Evolutionary conservation across 2,888 invertebrate species (phyloP).

Genomic region (Eumacrocentrus americanus): DNA sequence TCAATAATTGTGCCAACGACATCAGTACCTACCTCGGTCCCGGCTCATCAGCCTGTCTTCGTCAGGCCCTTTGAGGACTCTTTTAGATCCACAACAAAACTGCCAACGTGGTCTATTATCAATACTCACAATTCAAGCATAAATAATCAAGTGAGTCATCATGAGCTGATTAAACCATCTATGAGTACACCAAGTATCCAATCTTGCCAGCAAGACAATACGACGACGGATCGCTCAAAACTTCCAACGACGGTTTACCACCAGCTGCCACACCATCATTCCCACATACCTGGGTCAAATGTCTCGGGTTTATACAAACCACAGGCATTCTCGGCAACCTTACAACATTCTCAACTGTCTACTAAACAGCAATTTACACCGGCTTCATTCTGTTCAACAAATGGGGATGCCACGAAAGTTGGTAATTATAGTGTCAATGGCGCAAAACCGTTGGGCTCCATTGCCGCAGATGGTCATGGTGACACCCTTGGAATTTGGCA

Average conservation of each 20-base stretch:
- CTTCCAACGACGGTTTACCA: constrained; percentile 36
- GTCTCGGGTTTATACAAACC: constrained; percentile 52
- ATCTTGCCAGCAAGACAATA: constrained; percentile 19
- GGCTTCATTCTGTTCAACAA: background rate
- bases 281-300: constrained; percentile 51
- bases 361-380: constrained; percentile 1
- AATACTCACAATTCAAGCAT: constrained; percentile 50
- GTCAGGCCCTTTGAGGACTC: constrained; percentile 60
- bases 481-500: constrained; percentile 30
- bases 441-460: constrained; percentile 29
- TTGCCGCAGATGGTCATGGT: constrained; percentile 29
- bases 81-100: constrained; percentile 50
- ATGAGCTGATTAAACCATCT: constrained; percentile 42
- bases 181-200: constrained; percentile 18
- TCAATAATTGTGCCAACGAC: constrained; percentile 7
- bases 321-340: constrained; percentile 31
- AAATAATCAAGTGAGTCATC: constrained; percentile 48
- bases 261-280: constrained; percentile 48
- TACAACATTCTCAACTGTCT: constrained; percentile 6
- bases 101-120: constrained; percentile 44
- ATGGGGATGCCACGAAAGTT: constrained; percentile 12
- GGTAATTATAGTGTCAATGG: constrained; percentile 24
- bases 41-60: constrained; percentile 50
- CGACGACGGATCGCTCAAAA: constrained; percentile 29
- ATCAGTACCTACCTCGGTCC: constrained; percentile 14